Evolutionary conservation across 2,888 invertebrate genomes (phyloP).

Genomic region (Scaptomyza tumidula): DNA sequence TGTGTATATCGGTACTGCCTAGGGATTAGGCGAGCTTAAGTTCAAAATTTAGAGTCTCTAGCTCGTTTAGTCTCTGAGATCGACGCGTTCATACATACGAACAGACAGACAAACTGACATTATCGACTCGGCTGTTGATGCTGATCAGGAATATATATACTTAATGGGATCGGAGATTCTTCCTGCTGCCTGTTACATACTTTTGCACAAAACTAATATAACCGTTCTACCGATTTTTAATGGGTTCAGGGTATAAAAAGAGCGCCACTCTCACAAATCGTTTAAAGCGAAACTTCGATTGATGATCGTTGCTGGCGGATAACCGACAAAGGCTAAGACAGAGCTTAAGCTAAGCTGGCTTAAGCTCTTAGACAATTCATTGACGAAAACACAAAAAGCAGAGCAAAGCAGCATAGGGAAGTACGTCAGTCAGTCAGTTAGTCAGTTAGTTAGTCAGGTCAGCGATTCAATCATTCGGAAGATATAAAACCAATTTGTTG

Average conservation of each 20-base stretch:
- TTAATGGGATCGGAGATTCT: no score
- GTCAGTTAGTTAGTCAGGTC: conserved; percentile 35
- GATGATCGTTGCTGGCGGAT: conserved; percentile 72
- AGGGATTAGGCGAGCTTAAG: no score
- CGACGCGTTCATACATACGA: no score
- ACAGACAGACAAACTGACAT: no score
- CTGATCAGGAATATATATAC: no score
- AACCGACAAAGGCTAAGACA: conserved; percentile 66
- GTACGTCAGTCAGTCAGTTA: conserved; percentile 25
- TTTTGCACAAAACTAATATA: no score
- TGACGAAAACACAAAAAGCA: conserved; percentile 35
- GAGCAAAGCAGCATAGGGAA: conserved; percentile 17
- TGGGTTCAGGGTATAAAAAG: conserved; percentile 7
- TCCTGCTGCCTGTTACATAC: no score
- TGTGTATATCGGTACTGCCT: no score
- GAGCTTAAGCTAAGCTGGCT: conserved; percentile 51
- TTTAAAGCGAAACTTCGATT: conserved; percentile 73
- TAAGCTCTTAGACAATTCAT: conserved; percentile 60
- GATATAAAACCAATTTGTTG: conserved; percentile 79
- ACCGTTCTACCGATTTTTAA: no score
- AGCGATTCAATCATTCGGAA: conserved; percentile 73
- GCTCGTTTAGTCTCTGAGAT: no score
- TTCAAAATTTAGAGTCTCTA: no score
- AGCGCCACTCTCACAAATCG: conserved; percentile 70
- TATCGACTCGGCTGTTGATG: no score